phyloP scores from a whole-genome alignment of 1,140 invertebrate genomes.

The Heliconius melpomene region DNA sequence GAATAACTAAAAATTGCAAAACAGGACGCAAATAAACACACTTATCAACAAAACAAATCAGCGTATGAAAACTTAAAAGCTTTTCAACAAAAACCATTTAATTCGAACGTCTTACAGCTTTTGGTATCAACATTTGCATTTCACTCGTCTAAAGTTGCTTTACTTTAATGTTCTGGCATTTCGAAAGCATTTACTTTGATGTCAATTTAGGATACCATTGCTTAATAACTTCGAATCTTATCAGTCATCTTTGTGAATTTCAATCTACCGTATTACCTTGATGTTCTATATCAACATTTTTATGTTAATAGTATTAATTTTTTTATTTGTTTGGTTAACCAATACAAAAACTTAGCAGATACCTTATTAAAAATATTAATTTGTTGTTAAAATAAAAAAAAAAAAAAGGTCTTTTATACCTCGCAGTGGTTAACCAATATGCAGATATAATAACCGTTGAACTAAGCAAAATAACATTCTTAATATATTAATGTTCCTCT shows the following conservation, averaged over 20 bases:
- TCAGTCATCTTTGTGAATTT: slow-evolving; percentile 4
- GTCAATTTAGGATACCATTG: not conserved
- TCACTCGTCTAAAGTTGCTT: not conserved
- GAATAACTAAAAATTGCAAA: not conserved
- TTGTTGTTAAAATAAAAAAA: too few relatives aligned
- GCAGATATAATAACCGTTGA: too few relatives aligned
- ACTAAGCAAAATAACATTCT: too few relatives aligned
- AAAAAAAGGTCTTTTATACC: too few relatives aligned
- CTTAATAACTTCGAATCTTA: slow-evolving; percentile 1
- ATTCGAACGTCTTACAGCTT: not conserved
- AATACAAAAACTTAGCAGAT: not conserved
- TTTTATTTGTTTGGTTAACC: not conserved
- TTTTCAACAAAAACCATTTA: slow-evolving; percentile 5
- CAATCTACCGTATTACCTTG: not conserved
- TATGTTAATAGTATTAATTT: not conserved
- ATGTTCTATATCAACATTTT: not conserved
- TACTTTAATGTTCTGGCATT: not conserved
- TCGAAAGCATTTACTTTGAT: slow-evolving; percentile 4
- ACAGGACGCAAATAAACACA: not conserved
- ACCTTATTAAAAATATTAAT: too few relatives aligned
- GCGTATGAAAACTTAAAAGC: not conserved
- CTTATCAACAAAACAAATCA: not conserved
- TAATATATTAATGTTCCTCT: too few relatives aligned
- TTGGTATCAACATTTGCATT: slow-evolving; percentile 1
- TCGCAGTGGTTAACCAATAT: too few relatives aligned